Percentiles rank a stretch among this genome's conserved stretches.
Conservation (phyloP, 2,113 vertebrate species). For the Ariopsis seemanni region DNA sequence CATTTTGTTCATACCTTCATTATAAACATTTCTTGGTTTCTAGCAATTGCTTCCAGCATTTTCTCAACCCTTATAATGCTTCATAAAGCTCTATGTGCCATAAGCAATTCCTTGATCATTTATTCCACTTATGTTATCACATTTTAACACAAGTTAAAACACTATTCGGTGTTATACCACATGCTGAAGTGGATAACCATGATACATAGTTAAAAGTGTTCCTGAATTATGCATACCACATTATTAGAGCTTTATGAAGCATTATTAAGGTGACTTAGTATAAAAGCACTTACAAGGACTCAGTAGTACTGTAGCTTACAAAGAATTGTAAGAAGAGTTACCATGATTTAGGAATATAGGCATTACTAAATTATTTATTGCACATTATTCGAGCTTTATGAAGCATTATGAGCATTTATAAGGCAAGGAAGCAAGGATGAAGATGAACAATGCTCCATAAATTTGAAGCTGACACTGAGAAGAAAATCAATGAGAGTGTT, state of each 20-base stretch:
- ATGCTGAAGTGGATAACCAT: not conserved
- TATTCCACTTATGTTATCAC: not conserved
- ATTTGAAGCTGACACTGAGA: constrained; percentile 35
- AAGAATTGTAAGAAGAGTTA: not conserved
- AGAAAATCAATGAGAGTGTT: constrained; percentile 42
- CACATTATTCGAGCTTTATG: not conserved
- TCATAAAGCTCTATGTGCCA: not conserved
- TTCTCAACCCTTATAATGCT: not conserved
- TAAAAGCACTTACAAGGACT: not conserved
- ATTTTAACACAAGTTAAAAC: not conserved
- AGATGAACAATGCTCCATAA: not conserved
- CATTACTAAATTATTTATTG: not conserved
- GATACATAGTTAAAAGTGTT: not conserved
- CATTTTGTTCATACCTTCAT: not conserved
- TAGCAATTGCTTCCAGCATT: not conserved
- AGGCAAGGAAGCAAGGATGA: not conserved
- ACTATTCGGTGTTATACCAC: no score
- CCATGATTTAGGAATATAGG: not conserved
- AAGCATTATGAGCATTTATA: not conserved
- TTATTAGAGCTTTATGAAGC: not conserved
- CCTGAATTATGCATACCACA: not conserved
- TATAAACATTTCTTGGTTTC: not conserved
- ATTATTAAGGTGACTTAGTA: not conserved
- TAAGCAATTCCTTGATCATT: not conserved
- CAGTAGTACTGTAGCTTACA: not conserved